Evolutionary conservation across 2,888 invertebrate species (phyloP).

Genomic region (Cordilura impudica): DNA sequence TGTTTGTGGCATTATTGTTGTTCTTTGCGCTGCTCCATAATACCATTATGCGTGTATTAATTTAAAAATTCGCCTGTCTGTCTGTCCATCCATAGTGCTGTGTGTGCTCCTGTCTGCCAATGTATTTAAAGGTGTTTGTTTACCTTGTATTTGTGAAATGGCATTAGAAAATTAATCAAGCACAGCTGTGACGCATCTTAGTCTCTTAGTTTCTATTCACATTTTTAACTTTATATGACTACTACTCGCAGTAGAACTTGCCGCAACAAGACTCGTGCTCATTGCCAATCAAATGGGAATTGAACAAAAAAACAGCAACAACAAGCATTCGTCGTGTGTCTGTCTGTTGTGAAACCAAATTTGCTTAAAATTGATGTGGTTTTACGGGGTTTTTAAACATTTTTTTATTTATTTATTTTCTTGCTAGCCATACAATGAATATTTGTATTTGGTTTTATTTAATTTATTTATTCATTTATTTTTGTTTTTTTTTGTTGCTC

Average conservation of each 20-base stretch:
- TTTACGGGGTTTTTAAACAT: conserved; percentile 11
- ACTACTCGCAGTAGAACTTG: conserved; percentile 1
- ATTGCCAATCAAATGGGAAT: conserved; percentile 45
- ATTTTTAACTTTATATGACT: conserved; percentile 29
- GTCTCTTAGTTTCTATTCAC: conserved; percentile 38
- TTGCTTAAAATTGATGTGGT: conserved; percentile 40
- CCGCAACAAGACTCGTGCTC: background rate
- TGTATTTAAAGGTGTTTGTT: conserved; percentile 48
- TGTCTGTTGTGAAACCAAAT: conserved; percentile 21
- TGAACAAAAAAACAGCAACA: background rate
- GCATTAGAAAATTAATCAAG: conserved; percentile 65
- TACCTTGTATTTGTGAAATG: conserved; percentile 33
- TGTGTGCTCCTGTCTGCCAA: no score
- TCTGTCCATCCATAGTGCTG: conserved; percentile 29
- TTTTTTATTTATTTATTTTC: background rate
- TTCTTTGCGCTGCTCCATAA: conserved; percentile 19
- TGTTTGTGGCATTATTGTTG: conserved; percentile 16
- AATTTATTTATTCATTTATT: no score
- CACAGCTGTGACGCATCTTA: conserved; percentile 64
- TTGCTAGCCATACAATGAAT: background rate
- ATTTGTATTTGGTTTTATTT: no score
- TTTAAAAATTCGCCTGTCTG: background rate
- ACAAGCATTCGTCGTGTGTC: background rate
- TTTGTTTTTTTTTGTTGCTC: background rate
- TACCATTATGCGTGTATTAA: conserved; percentile 44